Evolutionary conservation across 2,797 vertebrate species (phyloP).

Genomic region (Myotis findleyi): DNA sequence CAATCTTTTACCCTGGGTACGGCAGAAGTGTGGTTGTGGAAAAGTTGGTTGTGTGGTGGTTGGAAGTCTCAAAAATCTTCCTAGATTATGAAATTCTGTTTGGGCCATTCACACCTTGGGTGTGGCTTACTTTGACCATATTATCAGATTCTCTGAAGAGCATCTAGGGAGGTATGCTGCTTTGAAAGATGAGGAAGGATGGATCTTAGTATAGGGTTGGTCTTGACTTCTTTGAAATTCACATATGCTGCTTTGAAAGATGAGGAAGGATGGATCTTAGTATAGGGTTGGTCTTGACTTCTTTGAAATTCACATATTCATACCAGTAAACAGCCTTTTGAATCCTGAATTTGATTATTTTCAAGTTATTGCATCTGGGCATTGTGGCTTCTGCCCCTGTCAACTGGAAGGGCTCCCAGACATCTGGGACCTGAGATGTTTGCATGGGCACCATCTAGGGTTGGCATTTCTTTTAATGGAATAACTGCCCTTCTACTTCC

Average conservation of each 20-base stretch:
- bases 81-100: background rate
- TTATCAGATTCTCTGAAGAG: background rate
- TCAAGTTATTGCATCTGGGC: background rate
- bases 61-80: background rate
- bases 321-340: background rate
- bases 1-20: background rate
- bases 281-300: background rate
- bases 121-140: background rate
- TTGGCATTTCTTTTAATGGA: background rate
- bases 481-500: background rate
- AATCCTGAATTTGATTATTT: constrained; percentile 7
- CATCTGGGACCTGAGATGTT: background rate
- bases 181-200: background rate
- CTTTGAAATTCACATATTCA: background rate
- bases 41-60: background rate
- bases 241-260: background rate
- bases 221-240: background rate
- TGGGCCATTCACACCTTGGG: background rate
- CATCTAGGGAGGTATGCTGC: background rate
- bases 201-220: background rate
- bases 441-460: background rate
- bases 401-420: background rate
- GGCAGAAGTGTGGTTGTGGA: background rate
- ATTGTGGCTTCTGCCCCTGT: background rate
- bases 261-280: background rate